Percentiles rank a stretch among this genome's conserved stretches.
Conservation (phyloP, 1,140 invertebrate species). For the Microplitis demolitor region DNA sequence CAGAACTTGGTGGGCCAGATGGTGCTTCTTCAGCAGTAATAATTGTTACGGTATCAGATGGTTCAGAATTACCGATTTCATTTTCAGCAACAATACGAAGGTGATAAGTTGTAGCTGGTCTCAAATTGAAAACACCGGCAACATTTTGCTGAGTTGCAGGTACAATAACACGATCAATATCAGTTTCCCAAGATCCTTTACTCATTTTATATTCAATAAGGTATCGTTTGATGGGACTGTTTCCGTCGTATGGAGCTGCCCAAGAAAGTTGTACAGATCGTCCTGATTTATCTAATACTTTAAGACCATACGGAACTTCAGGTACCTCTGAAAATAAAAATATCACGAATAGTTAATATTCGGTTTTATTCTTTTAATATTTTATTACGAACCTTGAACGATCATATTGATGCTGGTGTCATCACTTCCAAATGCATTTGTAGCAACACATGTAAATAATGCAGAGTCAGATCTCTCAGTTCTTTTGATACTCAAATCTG, state of each 20-base stretch:
- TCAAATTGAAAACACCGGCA: constrained; percentile 84
- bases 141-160: constrained; percentile 81
- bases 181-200: constrained; percentile 82
- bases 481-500: constrained; percentile 86
- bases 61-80: constrained; percentile 88
- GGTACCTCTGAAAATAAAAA: constrained; percentile 76
- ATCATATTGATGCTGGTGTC: constrained; percentile 95
- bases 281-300: constrained; percentile 90
- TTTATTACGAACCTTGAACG: constrained; percentile 75
- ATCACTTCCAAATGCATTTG: constrained; percentile 93
- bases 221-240: constrained; percentile 91
- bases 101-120: constrained; percentile 91
- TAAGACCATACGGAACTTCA: constrained; percentile 87
- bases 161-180: constrained; percentile 83
- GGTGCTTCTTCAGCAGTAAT: constrained; percentile 95
- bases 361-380: too few relatives aligned
- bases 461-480: constrained; percentile 90
- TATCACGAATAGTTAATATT: too few relatives aligned
- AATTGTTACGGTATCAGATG: constrained; percentile 90
- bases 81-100: constrained; percentile 93
- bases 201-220: constrained; percentile 92
- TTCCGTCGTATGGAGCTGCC: constrained; percentile 93
- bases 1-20: constrained; percentile 79
- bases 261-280: constrained; percentile 88
- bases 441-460: constrained; percentile 91